A percentile compares a stretch with the other conserved stretches of the same genome.
Conservation (phyloP, 2,113 vertebrate species). For the Anser brachyrhynchus region DNA sequence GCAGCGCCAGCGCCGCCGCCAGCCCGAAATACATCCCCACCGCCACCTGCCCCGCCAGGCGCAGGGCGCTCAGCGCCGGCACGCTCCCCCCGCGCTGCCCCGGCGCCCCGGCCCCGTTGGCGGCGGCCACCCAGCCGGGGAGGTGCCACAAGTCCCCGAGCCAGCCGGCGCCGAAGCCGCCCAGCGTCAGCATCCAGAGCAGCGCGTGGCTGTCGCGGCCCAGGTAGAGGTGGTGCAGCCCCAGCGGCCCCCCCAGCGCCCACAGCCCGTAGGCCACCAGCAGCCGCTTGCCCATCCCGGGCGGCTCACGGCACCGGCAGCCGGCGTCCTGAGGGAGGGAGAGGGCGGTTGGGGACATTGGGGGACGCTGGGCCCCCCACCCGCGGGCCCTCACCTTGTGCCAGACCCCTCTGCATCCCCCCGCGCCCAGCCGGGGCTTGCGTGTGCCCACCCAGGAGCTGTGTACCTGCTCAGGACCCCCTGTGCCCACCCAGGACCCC, state of each 20-base stretch:
- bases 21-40: constrained; percentile 89
- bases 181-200: constrained; percentile 90
- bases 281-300: constrained; percentile 83
- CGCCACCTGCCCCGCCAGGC: constrained; percentile 82
- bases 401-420: background rate
- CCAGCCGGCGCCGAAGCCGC: constrained; percentile 89
- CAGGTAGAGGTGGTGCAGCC: constrained; percentile 92
- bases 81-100: background rate
- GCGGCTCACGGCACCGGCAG: background rate
- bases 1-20: constrained; percentile 83
- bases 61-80: constrained; percentile 74
- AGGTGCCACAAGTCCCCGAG: constrained; percentile 85
- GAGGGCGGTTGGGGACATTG: background rate
- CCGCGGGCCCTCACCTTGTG: rapidly evolving
- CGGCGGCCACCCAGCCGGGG: constrained; percentile 83
- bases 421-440: background rate
- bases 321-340: background rate
- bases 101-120: constrained; percentile 41
- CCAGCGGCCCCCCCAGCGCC: constrained; percentile 85
- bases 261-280: constrained; percentile 86
- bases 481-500: background rate
- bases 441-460: too few species aligned
- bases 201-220: constrained; percentile 89
- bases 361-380: too few species aligned
- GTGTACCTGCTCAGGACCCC: background rate